Conservation (phyloP, 2,113 vertebrate genomes). For the Probosciger aterrimus region DNA sequence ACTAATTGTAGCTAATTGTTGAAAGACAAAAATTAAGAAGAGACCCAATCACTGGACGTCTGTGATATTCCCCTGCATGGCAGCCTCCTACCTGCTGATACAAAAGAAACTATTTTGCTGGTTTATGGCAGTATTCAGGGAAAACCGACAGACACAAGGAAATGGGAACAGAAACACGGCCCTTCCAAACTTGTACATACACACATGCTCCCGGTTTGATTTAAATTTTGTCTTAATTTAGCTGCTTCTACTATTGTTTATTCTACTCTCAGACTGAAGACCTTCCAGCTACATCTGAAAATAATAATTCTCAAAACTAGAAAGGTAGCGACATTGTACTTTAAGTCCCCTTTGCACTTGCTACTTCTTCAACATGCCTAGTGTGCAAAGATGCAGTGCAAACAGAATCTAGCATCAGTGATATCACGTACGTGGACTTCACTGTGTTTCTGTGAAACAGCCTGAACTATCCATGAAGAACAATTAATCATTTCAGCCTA, state of each 20-base stretch:
- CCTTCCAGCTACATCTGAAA: not conserved
- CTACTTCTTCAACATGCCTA: not conserved
- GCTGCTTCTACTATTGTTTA: not conserved
- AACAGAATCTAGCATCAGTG: not conserved
- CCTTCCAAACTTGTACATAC: not conserved
- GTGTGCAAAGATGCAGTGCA: not conserved
- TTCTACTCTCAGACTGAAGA: not conserved
- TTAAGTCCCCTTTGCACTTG: not conserved
- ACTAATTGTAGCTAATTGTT: not conserved
- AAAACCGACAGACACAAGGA: not conserved
- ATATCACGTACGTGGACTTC: rapidly evolving
- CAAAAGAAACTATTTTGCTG: not conserved
- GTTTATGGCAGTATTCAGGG: not conserved
- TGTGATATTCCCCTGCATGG: not conserved
- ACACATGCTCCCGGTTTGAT: rapidly evolving
- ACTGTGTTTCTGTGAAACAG: rapidly evolving
- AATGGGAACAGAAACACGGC: not conserved
- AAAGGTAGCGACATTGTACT: not conserved
- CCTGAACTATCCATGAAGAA: not conserved
- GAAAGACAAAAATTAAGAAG: not conserved
- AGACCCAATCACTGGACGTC: not conserved
- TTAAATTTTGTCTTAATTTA: not conserved
- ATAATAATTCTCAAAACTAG: not conserved
- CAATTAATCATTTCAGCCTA: not conserved
- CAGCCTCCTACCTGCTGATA: not conserved